Evolutionary conservation across 2,888 invertebrate genomes (phyloP), one percentile per base, ranked within the genome.

Genomic region (Dryobota labecula): DNA sequence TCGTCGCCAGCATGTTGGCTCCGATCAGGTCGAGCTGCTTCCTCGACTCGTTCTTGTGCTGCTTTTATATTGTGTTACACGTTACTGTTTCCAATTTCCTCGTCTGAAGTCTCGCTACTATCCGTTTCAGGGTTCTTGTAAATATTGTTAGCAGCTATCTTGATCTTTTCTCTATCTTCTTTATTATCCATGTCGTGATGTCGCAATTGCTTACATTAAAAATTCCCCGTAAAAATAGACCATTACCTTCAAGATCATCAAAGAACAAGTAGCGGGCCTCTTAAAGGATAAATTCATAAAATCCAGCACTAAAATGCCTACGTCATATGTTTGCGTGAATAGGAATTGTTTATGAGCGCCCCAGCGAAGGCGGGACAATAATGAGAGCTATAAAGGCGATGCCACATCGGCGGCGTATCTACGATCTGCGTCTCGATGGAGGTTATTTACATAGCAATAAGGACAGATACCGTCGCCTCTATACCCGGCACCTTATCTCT

Each of bases 371-470:
- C 74, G 72, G 70, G 86, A 85, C 89, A 88, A 88, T 90, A 90
- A 90, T 87, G 89, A 90, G 86, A 88, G 87, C 89, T 90, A 92
- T 95, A 95, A 94, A 94, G 92, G 83, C 92, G 91, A 91, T 94
- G 94, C 94, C 94, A 92, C 94, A 94, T 91, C 90, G 93, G 92
- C 92, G 92, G 90, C 90, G 89, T 93, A 94, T 95, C 93, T 88
- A 81, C 91, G 91, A 94, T 94, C 95, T 90, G 88, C 87, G 92
- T 91, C 91, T 94, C 92, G 93, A 94, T 93, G 93, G 94, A 93
- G 91, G 94, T 93, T 94, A 95, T 95, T 95, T 95, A 95, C 94
- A 94, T 94, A 94, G 93, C 94, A 95, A 95, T 94, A 95, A 94
- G 94, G 87, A 86, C 87, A 92, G 90, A 94, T 94, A 93, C 92